Percentiles rank a stretch among this genome's conserved stretches.
Conservation (phyloP, 1,140 invertebrate species). For the Acromyrmex charruanus region DNA sequence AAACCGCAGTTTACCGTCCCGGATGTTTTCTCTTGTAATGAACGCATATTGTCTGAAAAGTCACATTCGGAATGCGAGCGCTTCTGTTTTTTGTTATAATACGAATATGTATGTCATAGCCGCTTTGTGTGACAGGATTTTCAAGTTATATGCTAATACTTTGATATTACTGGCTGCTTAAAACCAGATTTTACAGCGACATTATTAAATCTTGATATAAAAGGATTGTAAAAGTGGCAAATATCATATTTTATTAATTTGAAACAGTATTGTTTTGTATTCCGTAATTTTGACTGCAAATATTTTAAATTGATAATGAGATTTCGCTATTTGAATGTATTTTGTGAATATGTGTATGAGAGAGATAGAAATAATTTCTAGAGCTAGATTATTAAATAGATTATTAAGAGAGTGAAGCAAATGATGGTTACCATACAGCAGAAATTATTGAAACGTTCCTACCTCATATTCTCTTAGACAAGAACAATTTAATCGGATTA, state of each 20-base stretch:
- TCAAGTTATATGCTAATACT: neutral
- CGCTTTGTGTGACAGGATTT: neutral
- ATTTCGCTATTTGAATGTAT: neutral
- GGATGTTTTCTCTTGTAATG: neutral
- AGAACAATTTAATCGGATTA: constrained; percentile 1
- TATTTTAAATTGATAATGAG: neutral
- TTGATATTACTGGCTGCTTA: neutral
- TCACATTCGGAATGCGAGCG: neutral
- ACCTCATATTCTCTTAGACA: neutral
- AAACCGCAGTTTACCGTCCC: neutral
- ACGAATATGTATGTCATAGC: neutral
- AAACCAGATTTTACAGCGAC: neutral
- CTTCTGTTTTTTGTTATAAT: neutral
- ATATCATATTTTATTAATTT: neutral
- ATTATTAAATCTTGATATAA: constrained; percentile 27
- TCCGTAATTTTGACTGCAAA: neutral
- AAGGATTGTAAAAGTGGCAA: neutral
- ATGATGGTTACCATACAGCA: neutral
- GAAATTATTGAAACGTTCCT: constrained; percentile 5
- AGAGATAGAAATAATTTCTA: neutral
- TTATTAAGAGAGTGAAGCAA: neutral
- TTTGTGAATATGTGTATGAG: neutral
- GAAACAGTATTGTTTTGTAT: neutral
- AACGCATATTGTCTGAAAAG: neutral
- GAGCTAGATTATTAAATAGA: constrained; percentile 12